phyloP scores from a whole-genome alignment of 2,113 vertebrate genomes.

The Ammospiza caudacuta region DNA sequence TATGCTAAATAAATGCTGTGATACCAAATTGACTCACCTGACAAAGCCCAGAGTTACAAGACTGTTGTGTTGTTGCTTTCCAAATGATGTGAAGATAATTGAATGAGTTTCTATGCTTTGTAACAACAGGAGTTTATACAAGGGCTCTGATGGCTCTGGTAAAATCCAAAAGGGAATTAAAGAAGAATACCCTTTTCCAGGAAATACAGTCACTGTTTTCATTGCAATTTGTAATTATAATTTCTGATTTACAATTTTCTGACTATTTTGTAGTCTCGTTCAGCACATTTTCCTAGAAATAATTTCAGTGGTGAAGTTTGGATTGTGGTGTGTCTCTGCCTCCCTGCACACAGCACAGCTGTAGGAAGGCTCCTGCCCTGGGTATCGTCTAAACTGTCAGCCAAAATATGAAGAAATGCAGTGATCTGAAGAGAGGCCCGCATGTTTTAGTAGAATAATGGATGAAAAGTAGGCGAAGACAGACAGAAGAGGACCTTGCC shows the following conservation, averaged over 20 bases:
- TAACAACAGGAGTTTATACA: neutral
- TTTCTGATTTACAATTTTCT: neutral
- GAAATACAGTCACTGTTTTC: neutral
- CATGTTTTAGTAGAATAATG: neutral
- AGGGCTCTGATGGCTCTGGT: neutral
- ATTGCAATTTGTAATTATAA: neutral
- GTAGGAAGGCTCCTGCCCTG: neutral
- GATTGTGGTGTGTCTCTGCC: neutral
- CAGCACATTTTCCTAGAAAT: neutral
- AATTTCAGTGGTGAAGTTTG: neutral
- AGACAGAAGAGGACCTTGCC: neutral
- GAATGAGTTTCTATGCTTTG: neutral
- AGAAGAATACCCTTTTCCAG: neutral
- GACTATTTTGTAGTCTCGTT: neutral
- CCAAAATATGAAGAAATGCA: neutral
- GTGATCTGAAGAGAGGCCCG: neutral
- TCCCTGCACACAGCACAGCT: accelerated
- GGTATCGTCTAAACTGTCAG: neutral
- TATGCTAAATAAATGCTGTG: neutral
- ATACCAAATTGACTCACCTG: neutral
- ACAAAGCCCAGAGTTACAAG: neutral
- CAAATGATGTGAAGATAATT: neutral
- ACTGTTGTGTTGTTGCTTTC: neutral
- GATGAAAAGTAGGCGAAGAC: neutral
- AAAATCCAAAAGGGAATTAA: neutral